phyloP scores from a whole-genome alignment of 2,888 invertebrate genomes.

The Lathronympha strigana region DNA sequence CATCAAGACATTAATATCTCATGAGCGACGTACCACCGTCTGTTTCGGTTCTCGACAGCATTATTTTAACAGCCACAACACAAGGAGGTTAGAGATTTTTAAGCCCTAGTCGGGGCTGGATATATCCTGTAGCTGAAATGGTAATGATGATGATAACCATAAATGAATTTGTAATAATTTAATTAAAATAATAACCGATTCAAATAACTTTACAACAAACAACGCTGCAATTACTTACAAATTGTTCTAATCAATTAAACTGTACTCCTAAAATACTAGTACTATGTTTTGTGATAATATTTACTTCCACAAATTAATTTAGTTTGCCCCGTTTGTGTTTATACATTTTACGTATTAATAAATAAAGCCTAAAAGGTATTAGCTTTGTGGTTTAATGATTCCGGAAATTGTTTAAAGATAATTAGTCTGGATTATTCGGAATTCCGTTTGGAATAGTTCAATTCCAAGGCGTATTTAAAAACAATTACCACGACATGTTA shows the following conservation, averaged over 20 bases:
- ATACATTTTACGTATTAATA: conserved; percentile 3
- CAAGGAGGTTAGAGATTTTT: too few relatives aligned
- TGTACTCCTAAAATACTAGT: neutral
- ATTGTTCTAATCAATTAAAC: conserved; percentile 5
- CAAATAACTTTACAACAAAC: neutral
- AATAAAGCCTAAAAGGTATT: neutral
- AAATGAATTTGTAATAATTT: too few relatives aligned
- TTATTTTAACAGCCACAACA: too few relatives aligned
- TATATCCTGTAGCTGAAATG: too few relatives aligned
- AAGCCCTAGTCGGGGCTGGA: too few relatives aligned
- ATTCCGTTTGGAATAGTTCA: neutral
- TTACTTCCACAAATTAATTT: conserved; percentile 8
- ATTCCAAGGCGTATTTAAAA: too few relatives aligned
- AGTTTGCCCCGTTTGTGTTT: conserved; percentile 10
- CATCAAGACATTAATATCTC: too few relatives aligned
- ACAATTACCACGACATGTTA: too few relatives aligned
- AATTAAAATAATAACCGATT: neutral
- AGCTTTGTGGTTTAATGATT: neutral
- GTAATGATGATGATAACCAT: too few relatives aligned
- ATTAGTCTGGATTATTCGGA: neutral
- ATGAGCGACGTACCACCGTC: too few relatives aligned
- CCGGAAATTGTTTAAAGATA: conserved; percentile 1
- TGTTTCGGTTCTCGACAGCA: too few relatives aligned
- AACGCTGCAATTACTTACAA: neutral
- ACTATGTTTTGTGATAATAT: neutral